phyloP scores from a whole-genome alignment of 2,797 vertebrate genomes.

The Anabas testudineus region DNA sequence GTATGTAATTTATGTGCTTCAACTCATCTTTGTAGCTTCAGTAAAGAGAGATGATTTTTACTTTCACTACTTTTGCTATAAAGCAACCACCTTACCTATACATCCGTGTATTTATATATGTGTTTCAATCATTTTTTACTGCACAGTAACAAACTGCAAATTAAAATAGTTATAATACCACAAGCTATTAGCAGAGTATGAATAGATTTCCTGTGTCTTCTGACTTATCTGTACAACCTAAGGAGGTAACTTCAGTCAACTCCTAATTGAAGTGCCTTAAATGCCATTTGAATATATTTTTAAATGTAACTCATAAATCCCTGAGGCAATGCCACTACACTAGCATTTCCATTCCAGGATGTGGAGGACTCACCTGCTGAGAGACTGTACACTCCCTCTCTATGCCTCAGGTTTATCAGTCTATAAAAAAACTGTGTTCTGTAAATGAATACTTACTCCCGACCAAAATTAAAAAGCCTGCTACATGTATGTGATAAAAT shows the following conservation, averaged over 20 bases:
- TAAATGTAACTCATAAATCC: conserved; percentile 42
- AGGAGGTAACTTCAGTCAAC: conserved; percentile 16
- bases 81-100: conserved; percentile 4
- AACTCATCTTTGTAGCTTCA: conserved; percentile 6
- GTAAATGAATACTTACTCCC: conserved; percentile 31
- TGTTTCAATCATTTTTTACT: neutral
- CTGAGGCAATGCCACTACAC: conserved; percentile 30
- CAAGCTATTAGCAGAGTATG: neutral
- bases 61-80: conserved; percentile 24
- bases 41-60: neutral
- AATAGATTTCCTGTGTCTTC: neutral
- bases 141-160: neutral
- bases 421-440: conserved; percentile 33
- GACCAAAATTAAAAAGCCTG: conserved; percentile 31
- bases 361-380: conserved; percentile 26
- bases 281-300: conserved; percentile 35
- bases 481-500: conserved; percentile 1
- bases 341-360: conserved; percentile 32
- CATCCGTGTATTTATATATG: neutral
- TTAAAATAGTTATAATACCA: neutral
- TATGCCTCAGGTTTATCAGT: conserved; percentile 41
- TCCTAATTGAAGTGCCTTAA: conserved; percentile 25
- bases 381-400: conserved; percentile 23
- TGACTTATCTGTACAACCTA: conserved; percentile 16
- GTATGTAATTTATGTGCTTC: conserved; percentile 23